phyloP scores from a whole-genome alignment of 2,888 invertebrate species.

The Palloptera scutellata region DNA sequence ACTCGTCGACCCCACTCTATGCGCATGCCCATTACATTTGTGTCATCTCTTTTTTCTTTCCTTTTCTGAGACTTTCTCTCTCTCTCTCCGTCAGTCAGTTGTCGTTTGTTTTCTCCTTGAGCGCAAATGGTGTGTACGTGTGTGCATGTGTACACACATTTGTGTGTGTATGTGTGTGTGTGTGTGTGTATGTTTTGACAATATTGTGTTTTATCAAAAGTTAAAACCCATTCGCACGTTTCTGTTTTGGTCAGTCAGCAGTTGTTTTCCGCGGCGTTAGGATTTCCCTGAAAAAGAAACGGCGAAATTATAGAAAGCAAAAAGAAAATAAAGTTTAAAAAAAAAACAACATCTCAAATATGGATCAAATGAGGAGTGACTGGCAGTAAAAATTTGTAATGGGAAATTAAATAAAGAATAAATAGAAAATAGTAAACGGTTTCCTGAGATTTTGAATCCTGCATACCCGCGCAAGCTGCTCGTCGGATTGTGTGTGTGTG shows the following conservation, averaged over 20 bases:
- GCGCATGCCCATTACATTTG: constrained; percentile 36
- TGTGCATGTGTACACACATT: not conserved
- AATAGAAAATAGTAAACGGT: no score
- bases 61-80: constrained; percentile 20
- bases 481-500: no score
- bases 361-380: no score
- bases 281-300: constrained; percentile 29
- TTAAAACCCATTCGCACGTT: constrained; percentile 63
- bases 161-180: constrained; percentile 16
- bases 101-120: constrained; percentile 18
- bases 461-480: no score
- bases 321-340: constrained; percentile 6
- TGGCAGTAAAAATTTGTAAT: no score
- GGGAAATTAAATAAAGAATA: no score
- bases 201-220: constrained; percentile 36
- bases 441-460: no score
- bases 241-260: constrained; percentile 66
- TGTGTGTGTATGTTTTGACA: constrained; percentile 9
- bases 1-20: constrained; percentile 36
- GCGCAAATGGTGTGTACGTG: constrained; percentile 12
- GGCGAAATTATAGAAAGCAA: constrained; percentile 1
- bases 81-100: constrained; percentile 16
- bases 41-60: constrained; percentile 27
- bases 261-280: constrained; percentile 59
- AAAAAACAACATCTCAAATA: not conserved